phyloP scores from a whole-genome alignment of 2,113 vertebrate genomes.

The Phrynocephalus versicolor region DNA sequence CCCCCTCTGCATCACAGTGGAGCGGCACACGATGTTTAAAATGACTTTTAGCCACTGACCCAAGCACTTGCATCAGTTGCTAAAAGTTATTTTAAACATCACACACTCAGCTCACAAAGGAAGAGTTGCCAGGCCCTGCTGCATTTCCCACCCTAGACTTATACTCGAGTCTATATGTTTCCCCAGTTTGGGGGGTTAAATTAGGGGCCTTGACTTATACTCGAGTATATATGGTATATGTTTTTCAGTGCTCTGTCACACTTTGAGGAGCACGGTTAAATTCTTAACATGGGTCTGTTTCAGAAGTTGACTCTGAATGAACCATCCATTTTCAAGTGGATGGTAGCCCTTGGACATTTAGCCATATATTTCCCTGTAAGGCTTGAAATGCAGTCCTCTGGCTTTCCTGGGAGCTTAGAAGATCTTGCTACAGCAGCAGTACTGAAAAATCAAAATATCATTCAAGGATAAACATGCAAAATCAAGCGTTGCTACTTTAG shows the following conservation, averaged over 20 bases:
- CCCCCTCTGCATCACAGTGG: too few relatives aligned
- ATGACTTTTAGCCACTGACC: too few relatives aligned
- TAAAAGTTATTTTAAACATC: too few relatives aligned
- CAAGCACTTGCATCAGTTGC: too few relatives aligned
- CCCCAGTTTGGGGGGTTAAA: too few relatives aligned
- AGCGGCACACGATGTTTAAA: too few relatives aligned
- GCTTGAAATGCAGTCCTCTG: neutral
- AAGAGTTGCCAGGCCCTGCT: too few relatives aligned
- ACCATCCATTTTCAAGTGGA: neutral
- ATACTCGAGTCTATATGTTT: too few relatives aligned
- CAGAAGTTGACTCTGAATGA: neutral
- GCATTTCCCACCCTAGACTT: too few relatives aligned
- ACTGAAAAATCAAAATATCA: neutral
- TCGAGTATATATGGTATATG: too few relatives aligned
- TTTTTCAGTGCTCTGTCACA: neutral
- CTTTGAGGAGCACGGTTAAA: neutral
- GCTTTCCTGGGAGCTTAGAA: neutral
- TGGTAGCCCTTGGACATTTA: neutral
- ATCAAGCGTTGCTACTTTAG: neutral
- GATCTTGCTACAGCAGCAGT: neutral
- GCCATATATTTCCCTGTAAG: neutral
- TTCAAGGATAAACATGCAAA: neutral
- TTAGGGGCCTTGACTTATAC: too few relatives aligned
- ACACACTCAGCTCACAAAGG: too few relatives aligned
- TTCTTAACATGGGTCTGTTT: neutral